Conservation (phyloP, 2,888 invertebrate species). For the Lasioglossum leucozonium region DNA sequence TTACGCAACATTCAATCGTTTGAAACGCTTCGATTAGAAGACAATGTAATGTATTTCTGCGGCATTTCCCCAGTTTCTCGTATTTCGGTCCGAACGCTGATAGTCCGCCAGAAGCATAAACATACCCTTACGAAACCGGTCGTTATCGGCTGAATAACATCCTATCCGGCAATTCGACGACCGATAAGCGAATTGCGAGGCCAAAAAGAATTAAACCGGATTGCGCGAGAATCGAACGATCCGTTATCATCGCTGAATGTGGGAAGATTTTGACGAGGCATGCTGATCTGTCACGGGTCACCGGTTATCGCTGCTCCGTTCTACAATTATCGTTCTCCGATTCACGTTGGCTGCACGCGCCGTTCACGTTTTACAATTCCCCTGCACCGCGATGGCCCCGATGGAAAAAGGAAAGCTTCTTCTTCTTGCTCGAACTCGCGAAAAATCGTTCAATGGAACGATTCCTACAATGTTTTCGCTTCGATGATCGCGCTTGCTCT, state of each 20-base stretch:
- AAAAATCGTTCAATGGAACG: slow-evolving; percentile 11
- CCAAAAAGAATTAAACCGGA: not conserved
- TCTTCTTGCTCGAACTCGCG: not conserved
- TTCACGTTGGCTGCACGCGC: slow-evolving; percentile 52
- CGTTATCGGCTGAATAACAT: not conserved
- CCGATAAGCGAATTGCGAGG: not conserved
- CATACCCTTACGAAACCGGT: not conserved
- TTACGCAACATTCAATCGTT: no score
- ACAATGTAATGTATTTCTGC: not conserved
- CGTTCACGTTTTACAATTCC: slow-evolving; percentile 43
- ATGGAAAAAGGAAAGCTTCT: no score
- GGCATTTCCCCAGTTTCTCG: not conserved
- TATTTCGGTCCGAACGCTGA: not conserved
- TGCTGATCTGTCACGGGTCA: slow-evolving; percentile 61
- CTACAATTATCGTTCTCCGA: slow-evolving; percentile 28
- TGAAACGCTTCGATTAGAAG: not conserved
- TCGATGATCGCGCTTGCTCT: not conserved
- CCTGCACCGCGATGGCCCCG: not conserved
- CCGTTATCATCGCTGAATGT: slow-evolving; percentile 43
- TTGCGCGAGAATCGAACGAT: slow-evolving; percentile 58
- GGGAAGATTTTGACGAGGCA: slow-evolving; percentile 59
- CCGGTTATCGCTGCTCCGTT: slow-evolving; percentile 42
- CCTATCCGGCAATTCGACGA: not conserved
- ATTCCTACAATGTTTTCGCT: not conserved
- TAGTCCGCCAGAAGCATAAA: not conserved